These are phyloP conservation scores for Zophobas atratus DNA, from an alignment of 1,140 invertebrate genomes.

Conservation along the genomic window DNA sequence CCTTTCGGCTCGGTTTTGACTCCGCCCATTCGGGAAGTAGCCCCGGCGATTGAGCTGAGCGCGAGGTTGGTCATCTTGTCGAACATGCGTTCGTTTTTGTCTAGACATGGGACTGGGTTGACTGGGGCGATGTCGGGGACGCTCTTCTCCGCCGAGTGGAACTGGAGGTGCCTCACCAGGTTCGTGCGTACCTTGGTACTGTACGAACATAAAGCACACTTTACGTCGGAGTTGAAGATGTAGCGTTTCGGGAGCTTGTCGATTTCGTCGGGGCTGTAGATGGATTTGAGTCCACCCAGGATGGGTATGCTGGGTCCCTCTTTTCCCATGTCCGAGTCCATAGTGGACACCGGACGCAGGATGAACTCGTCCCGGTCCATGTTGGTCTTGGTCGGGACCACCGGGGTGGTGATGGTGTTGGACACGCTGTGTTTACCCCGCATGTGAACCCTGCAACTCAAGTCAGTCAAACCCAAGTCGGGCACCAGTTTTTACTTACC, in stretches of 20 bases:
- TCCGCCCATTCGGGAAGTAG: slow-evolving; percentile 65
- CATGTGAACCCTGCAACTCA: slow-evolving; percentile 69
- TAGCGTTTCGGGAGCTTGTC: slow-evolving; percentile 75
- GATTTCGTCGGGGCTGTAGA: slow-evolving; percentile 75
- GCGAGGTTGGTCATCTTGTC: slow-evolving; percentile 89
- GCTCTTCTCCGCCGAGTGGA: slow-evolving; percentile 75
- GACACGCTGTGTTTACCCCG: slow-evolving; percentile 71
- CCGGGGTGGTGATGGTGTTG: slow-evolving; percentile 68
- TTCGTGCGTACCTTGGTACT: slow-evolving; percentile 82
- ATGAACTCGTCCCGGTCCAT: slow-evolving; percentile 71
- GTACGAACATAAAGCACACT: slow-evolving; percentile 79
- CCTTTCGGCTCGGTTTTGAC: slow-evolving; percentile 51
- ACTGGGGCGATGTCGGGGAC: slow-evolving; percentile 78
- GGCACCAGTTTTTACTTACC: slow-evolving; percentile 48
- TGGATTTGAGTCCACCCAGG: slow-evolving; percentile 64
- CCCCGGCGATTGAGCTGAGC: slow-evolving; percentile 73
- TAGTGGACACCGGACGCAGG: slow-evolving; percentile 66
- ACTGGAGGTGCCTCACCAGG: slow-evolving; percentile 79
- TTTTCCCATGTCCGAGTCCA: slow-evolving; percentile 53
- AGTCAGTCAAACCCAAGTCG: too few relatives aligned
- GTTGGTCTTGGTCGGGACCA: slow-evolving; percentile 71
- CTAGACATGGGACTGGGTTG: slow-evolving; percentile 85
- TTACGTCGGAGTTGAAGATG: slow-evolving; percentile 76
- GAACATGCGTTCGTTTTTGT: slow-evolving; percentile 85
- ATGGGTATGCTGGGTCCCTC: slow-evolving; percentile 29